phyloP scores from a whole-genome alignment of 2,888 invertebrate genomes.

The Lamproptera curius region DNA sequence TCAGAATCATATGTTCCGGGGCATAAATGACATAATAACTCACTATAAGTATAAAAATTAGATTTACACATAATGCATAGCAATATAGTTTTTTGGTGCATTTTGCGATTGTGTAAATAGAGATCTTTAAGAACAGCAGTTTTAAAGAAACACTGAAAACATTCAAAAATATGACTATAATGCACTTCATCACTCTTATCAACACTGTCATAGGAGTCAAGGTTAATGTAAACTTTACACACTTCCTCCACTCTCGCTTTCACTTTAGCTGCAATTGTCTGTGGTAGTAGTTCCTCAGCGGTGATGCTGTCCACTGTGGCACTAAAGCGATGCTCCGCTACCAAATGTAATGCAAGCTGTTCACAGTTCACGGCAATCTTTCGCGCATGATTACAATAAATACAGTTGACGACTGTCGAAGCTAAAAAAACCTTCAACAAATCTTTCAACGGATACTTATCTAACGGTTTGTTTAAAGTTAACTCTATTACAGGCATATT shows the following conservation, averaged over 20 bases:
- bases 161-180: slow-evolving; percentile 86
- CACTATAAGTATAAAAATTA: slow-evolving; percentile 92
- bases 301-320: slow-evolving; percentile 88
- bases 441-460: slow-evolving; percentile 84
- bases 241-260: slow-evolving; percentile 80
- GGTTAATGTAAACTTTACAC: slow-evolving; percentile 83
- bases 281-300: slow-evolving; percentile 84
- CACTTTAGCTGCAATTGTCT: slow-evolving; percentile 83
- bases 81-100: slow-evolving; percentile 90
- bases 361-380: slow-evolving; percentile 91
- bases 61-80: slow-evolving; percentile 93
- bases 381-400: slow-evolving; percentile 92
- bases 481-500: slow-evolving; percentile 84
- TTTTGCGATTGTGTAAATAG: slow-evolving; percentile 90
- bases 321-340: slow-evolving; percentile 88
- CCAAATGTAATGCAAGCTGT: slow-evolving; percentile 87
- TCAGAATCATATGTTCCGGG: slow-evolving; percentile 85
- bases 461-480: slow-evolving; percentile 85
- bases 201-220: slow-evolving; percentile 82
- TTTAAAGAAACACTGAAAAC: slow-evolving; percentile 90
- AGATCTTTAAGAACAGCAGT: slow-evolving; percentile 90
- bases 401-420: slow-evolving; percentile 83
- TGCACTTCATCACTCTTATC: slow-evolving; percentile 76
- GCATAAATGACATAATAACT: slow-evolving; percentile 91
- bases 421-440: slow-evolving; percentile 85